Evolutionary conservation across 1,140 invertebrate species (phyloP), one percentile per base, ranked within the genome.

Genomic region (Drosophila ogumai): DNA sequence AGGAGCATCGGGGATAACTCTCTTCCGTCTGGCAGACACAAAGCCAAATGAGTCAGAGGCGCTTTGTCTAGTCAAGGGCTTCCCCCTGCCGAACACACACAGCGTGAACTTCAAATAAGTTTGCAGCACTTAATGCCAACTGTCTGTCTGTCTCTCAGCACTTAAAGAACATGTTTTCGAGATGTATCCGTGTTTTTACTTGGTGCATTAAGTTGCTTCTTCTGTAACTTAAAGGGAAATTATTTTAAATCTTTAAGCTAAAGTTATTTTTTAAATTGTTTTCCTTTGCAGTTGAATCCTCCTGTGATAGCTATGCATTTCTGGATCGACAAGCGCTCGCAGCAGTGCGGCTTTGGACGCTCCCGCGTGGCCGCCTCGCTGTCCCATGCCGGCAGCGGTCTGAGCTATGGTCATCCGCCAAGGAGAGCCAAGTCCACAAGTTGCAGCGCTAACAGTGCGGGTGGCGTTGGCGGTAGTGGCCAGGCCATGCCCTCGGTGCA

Each of bases 251-350:
- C 1, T 2, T 13, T 7, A 46, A 46, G 12, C 4, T 6, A 12
- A 22, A 7, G 13, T 7, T 22, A 22, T 22, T 22, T 22, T 22
- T 22, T 22, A 22, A 15, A 40, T 40, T 4, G 3, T 41, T 46
- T 22, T 22, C 19, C 19, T 46, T 46, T 67, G 12, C 59, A 69
- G 65, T 49, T 61, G 52, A 41, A 47, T 73, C 43, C 61, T 58
- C 13, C 22, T 44, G 46, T 44, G 32, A 10, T 12, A 47, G 25
- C 34, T 9, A 95, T 95, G 95, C 95, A 95, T 95, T 95, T 95
- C 93, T 95, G 95, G 95, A 95, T 95, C 91, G 95, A 95, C 90
- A 95, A 95, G 93, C 94, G 95, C 56, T 95, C 94, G 88, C 95
- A 95, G 93, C 91, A 93, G 78, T 95, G 95, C 91, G 94, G 94